phyloP scores from a whole-genome alignment of 2,797 vertebrate genomes.

The Gymnoscopelus braueri region DNA sequence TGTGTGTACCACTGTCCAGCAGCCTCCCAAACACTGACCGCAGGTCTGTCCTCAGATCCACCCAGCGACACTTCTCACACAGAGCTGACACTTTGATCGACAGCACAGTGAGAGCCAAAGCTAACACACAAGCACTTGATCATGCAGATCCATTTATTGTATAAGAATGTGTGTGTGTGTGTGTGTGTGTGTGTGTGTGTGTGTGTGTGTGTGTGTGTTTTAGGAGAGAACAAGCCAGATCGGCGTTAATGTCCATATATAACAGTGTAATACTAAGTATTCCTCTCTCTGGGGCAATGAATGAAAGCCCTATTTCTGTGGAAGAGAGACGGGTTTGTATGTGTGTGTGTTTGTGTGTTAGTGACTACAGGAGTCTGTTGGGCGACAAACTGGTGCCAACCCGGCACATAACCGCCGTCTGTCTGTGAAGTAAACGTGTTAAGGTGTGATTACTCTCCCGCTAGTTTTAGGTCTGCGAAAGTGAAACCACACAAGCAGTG shows the following conservation, averaged over 20 bases:
- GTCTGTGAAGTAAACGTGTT: constrained; percentile 62
- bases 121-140: not conserved
- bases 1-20: constrained; percentile 1
- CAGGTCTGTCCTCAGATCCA: constrained; percentile 36
- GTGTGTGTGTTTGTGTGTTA: constrained; percentile 18
- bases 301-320: constrained; percentile 65
- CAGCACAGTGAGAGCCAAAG: not conserved
- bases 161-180: not conserved
- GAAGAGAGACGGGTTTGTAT: constrained; percentile 45
- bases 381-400: constrained; percentile 57
- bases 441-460: constrained; percentile 59
- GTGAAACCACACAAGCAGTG: constrained; percentile 56
- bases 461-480: constrained; percentile 46
- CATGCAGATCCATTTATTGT: constrained; percentile 8
- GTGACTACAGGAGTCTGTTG: constrained; percentile 49
- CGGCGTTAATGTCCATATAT: constrained; percentile 53
- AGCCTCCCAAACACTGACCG: constrained; percentile 16
- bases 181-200: constrained; percentile 1
- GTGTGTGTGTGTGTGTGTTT: not conserved
- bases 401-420: constrained; percentile 56
- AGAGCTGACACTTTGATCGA: not conserved
- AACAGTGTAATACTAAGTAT: constrained; percentile 50
- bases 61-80: constrained; percentile 14
- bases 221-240: constrained; percentile 11
- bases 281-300: constrained; percentile 47